These are phyloP conservation scores for Nudaria mundana DNA, from an alignment of 2,888 invertebrate genomes.

Conservation along the genomic window DNA sequence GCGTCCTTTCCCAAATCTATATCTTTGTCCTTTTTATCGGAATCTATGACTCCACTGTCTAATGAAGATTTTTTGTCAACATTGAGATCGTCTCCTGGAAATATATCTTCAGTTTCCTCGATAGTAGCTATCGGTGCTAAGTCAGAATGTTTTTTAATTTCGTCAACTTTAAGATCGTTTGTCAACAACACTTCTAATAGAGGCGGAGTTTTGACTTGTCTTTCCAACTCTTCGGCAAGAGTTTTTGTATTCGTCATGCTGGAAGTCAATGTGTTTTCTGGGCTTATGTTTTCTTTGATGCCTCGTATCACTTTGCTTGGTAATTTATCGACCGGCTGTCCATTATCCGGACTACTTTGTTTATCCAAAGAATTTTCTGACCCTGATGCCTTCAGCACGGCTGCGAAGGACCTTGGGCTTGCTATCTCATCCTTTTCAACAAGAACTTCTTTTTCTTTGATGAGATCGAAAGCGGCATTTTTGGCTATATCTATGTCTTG, in stretches of 20 bases:
- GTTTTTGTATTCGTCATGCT: constrained; percentile 67
- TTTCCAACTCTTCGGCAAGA: constrained; percentile 57
- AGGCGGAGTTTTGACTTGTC: constrained; percentile 48
- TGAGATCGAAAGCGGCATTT: constrained; percentile 59
- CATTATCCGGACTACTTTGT: constrained; percentile 62
- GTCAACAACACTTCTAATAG: constrained; percentile 47
- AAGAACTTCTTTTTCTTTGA: constrained; percentile 38
- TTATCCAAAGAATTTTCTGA: constrained; percentile 69
- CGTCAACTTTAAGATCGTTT: constrained; percentile 46
- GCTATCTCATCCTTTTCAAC: constrained; percentile 43
- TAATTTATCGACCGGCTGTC: constrained; percentile 71
- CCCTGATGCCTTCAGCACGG: constrained; percentile 68
- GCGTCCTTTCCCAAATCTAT: constrained; percentile 72
- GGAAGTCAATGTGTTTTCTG: constrained; percentile 79
- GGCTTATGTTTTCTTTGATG: constrained; percentile 84
- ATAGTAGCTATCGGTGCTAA: constrained; percentile 71
- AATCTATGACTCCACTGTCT: constrained; percentile 28
- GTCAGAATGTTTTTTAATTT: constrained; percentile 45
- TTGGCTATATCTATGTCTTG: constrained; percentile 41
- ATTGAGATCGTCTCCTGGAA: constrained; percentile 57
- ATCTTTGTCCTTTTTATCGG: constrained; percentile 33
- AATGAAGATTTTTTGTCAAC: constrained; percentile 37
- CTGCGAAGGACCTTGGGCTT: constrained; percentile 67
- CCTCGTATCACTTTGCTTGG: constrained; percentile 80
- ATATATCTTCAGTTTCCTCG: constrained; percentile 56